A percentile compares a stretch with the other conserved stretches of the same genome.
These are phyloP conservation scores for Hippocampus guttulatus DNA, from an alignment of 2,113 vertebrate genomes.

Conservation along the genomic window DNA sequence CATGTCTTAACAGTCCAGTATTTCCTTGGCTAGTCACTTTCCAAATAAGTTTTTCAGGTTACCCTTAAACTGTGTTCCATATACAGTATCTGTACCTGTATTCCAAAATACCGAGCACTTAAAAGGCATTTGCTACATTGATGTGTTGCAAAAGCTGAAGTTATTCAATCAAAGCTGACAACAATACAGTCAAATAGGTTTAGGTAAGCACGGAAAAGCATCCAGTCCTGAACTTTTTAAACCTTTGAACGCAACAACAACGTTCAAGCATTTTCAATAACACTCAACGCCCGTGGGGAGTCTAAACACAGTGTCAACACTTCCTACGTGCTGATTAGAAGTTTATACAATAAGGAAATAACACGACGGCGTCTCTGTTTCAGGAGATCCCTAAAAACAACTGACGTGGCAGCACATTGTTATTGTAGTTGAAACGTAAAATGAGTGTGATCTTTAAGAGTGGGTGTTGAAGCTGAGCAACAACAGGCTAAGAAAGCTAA, in stretches of 20 bases:
- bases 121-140: neutral
- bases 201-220: neutral
- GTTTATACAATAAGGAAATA: conserved; percentile 12
- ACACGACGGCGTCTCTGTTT: conserved; percentile 3
- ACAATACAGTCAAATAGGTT: neutral
- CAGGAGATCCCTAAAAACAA: neutral
- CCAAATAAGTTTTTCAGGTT: neutral
- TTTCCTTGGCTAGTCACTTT: neutral
- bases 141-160: neutral
- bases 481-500: conserved; percentile 28
- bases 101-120: neutral
- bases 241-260: neutral
- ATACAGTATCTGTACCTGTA: neutral
- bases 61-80: neutral
- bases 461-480: conserved; percentile 15
- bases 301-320: neutral
- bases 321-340: conserved; percentile 21
- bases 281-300: neutral
- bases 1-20: neutral
- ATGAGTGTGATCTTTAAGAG: conserved; percentile 12
- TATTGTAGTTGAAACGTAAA: conserved; percentile 20
- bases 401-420: neutral
- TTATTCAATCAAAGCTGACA: neutral
- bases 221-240: neutral
- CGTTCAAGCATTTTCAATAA: neutral